phyloP scores from a whole-genome alignment of 2,113 vertebrate genomes.

The Plecotus auritus region DNA sequence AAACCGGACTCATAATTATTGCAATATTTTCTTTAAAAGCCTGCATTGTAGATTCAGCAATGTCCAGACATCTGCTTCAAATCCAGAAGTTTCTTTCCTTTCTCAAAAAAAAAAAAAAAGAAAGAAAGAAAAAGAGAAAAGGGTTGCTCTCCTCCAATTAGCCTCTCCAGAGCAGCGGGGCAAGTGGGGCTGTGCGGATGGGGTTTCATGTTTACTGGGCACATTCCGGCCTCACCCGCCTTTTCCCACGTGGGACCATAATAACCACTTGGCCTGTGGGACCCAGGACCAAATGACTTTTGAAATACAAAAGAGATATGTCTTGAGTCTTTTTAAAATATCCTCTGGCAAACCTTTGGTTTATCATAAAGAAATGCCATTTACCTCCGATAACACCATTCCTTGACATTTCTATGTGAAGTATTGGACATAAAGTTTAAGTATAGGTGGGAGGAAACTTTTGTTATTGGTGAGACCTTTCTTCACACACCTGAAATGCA shows the following conservation, averaged over 20 bases:
- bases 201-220: slow-evolving; percentile 79
- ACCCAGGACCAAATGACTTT: slow-evolving; percentile 76
- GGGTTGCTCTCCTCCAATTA: slow-evolving; percentile 66
- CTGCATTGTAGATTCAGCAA: slow-evolving; percentile 62
- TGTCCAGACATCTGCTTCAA: slow-evolving; percentile 70
- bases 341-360: slow-evolving; percentile 77
- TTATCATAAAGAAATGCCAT: slow-evolving; percentile 62
- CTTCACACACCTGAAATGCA: slow-evolving; percentile 23
- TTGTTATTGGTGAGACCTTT: background rate
- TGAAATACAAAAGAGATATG: slow-evolving; percentile 77
- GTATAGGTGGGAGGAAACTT: background rate
- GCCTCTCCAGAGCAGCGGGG: slow-evolving; percentile 33
- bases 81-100: slow-evolving; percentile 68
- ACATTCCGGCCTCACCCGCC: slow-evolving; percentile 79
- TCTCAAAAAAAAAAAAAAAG: slow-evolving; percentile 24
- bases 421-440: slow-evolving; percentile 12
- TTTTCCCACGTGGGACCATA: slow-evolving; percentile 76
- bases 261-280: slow-evolving; percentile 72
- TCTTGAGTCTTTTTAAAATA: slow-evolving; percentile 70
- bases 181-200: slow-evolving; percentile 46
- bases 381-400: slow-evolving; percentile 56
- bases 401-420: slow-evolving; percentile 56
- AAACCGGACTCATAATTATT: slow-evolving; percentile 74
- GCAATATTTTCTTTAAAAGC: slow-evolving; percentile 72
- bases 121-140: background rate